Conservation (phyloP, 2,113 vertebrate species). For the Hepsetus odoe region DNA sequence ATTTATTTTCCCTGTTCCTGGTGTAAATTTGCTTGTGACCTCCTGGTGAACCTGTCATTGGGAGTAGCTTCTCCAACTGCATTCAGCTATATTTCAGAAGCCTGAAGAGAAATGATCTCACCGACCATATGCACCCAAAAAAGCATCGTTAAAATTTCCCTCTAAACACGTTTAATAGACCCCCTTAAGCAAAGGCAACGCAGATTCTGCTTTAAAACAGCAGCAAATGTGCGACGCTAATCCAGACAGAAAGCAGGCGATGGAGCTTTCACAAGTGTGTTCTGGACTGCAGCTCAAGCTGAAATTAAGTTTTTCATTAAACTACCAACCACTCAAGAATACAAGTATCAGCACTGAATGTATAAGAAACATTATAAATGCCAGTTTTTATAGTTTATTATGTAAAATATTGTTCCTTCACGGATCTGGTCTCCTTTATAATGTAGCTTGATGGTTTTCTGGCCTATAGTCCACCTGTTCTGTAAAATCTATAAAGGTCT, state of each 20-base stretch:
- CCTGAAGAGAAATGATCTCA: neutral
- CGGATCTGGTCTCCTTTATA: too few species aligned
- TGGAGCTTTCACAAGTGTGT: too few species aligned
- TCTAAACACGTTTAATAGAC: neutral
- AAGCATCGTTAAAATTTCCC: neutral
- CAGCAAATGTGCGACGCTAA: neutral
- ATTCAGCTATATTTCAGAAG: neutral
- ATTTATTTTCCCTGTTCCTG: neutral
- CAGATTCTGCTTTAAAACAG: neutral
- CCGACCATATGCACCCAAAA: neutral
- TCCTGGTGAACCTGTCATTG: neutral
- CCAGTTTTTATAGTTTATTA: too few species aligned
- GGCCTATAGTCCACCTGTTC: too few species aligned
- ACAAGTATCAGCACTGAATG: too few species aligned
- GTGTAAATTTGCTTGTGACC: neutral
- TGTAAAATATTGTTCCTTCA: too few species aligned
- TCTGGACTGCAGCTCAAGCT: neutral
- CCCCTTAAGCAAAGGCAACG: neutral
- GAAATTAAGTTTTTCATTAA: too few species aligned
- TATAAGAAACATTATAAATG: too few species aligned
- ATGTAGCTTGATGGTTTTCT: too few species aligned
- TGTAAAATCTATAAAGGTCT: too few species aligned
- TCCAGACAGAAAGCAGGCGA: neutral
- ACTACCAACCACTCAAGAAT: too few species aligned
- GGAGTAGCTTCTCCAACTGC: neutral